Evolutionary conservation across 2,888 invertebrate species (phyloP), one percentile per base, ranked within the genome.

Genomic region (Silvanus unidentatus): DNA sequence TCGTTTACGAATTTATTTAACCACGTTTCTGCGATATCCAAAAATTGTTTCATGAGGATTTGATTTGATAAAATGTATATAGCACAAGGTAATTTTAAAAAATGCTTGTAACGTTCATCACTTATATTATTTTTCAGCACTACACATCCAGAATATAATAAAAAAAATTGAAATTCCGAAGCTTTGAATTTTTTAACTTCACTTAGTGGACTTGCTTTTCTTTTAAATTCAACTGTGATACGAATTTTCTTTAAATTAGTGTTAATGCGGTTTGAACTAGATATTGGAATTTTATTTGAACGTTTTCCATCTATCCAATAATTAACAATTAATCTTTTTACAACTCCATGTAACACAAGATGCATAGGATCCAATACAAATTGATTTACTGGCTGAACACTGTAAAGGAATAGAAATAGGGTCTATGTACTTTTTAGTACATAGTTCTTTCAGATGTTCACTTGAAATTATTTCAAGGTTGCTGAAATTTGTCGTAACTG

Each of bases 281-380:
- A 41, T 30, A 44, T 39, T 8, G 48, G 42, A 22, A 51, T 39
- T 38, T 46, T 51, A 12, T 36, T 29, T 39, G 16, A 22, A 13
- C 42, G 37, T 15, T 32, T 29, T 15, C 22, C 42, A 16, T 39
- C 44, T 39, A 45, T 16, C 38, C 22, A 32, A 43, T 40, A 44
- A 14, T 41, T 43, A 14, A 40, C 28, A 22, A 52, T 29, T 14
- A 48, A 34, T 29, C 50, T 35, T 45, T 44, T 50, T 2, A 40
- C 39, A 29, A 50, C 52, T 13, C 52, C 52, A 16, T 48, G 13
- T 32, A 22, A 52, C 32, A 52, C 34, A 16, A 49, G 11, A 47
- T 52, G 52, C 49, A 52, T 47, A 2, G 47, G 47, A 40, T 52
- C 52, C 11, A 50, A 30, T 3, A 42, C 45, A 35, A 49, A 38